Percentiles rank a stretch among this genome's conserved stretches.
These are phyloP conservation scores for Catajapyx aquilonaris DNA, from an alignment of 1,140 invertebrate species.

Conservation along the genomic window DNA sequence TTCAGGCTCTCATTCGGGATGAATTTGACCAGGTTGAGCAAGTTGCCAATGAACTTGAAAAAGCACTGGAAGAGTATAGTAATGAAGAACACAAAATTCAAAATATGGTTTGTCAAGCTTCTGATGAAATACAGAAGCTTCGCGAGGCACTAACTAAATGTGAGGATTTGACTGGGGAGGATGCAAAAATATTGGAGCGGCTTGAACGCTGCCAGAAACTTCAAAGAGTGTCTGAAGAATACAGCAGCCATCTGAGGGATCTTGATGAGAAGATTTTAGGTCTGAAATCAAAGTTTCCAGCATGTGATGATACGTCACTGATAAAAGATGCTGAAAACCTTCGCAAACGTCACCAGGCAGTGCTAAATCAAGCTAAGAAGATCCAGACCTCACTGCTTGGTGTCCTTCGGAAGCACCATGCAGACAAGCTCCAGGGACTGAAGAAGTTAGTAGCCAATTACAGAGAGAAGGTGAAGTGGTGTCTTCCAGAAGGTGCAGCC, in stretches of 20 bases:
- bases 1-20: constrained; percentile 45
- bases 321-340: constrained; percentile 58
- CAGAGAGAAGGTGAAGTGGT: constrained; percentile 82
- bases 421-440: constrained; percentile 59
- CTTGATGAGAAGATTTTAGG: constrained; percentile 43
- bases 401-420: constrained; percentile 69
- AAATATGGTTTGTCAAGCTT: constrained; percentile 41
- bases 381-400: constrained; percentile 55
- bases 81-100: constrained; percentile 50
- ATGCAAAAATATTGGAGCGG: constrained; percentile 55
- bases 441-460: constrained; percentile 53
- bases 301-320: constrained; percentile 45
- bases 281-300: constrained; percentile 53
- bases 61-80: constrained; percentile 39
- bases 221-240: constrained; percentile 37
- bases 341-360: constrained; percentile 51
- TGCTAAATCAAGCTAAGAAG: constrained; percentile 50
- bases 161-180: constrained; percentile 74
- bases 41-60: constrained; percentile 52
- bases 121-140: constrained; percentile 45
- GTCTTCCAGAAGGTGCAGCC: constrained; percentile 60
- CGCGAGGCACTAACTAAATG: constrained; percentile 72
- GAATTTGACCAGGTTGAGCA: constrained; percentile 54
- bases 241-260: constrained; percentile 37
- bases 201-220: constrained; percentile 48